Evolutionary conservation across 1,140 invertebrate genomes (phyloP).

Genomic region (Drepana arcuata): DNA sequence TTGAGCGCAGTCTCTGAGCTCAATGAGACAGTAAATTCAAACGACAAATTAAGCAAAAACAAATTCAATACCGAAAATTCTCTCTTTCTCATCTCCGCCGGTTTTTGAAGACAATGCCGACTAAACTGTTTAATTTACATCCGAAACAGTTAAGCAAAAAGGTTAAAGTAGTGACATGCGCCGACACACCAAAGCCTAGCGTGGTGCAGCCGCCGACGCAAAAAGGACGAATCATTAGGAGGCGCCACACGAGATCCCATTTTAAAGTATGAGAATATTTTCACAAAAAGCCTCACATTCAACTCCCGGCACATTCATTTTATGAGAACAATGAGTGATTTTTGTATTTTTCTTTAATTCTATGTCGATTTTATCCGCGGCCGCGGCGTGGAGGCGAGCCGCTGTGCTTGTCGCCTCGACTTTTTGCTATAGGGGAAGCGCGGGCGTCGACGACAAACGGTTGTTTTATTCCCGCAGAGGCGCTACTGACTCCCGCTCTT

Average conservation of each 20-base stretch:
- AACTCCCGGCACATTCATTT: slow-evolving; percentile 69
- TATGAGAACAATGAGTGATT: slow-evolving; percentile 71
- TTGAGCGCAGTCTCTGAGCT: too few species aligned
- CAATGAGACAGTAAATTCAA: not conserved
- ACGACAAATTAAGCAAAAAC: slow-evolving; percentile 16
- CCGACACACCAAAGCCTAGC: slow-evolving; percentile 56
- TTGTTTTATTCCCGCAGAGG: slow-evolving; percentile 41
- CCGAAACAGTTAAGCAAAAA: slow-evolving; percentile 55
- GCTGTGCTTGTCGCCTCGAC: slow-evolving; percentile 59
- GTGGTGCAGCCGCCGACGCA: slow-evolving; percentile 36
- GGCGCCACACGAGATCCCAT: slow-evolving; percentile 68
- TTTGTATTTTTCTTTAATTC: slow-evolving; percentile 70
- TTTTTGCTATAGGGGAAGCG: slow-evolving; percentile 55
- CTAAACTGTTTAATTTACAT: slow-evolving; percentile 69
- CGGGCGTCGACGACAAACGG: slow-evolving; percentile 46
- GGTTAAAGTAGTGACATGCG: slow-evolving; percentile 45
- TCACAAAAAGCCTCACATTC: slow-evolving; percentile 68
- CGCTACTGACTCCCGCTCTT: slow-evolving; percentile 20
- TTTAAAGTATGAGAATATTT: slow-evolving; percentile 72
- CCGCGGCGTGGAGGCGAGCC: slow-evolving; percentile 51
- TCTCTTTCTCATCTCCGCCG: slow-evolving; percentile 27
- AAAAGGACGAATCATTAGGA: slow-evolving; percentile 67
- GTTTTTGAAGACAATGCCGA: slow-evolving; percentile 52
- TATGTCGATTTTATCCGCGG: slow-evolving; percentile 68
- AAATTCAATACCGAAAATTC: slow-evolving; percentile 29